phyloP scores from a whole-genome alignment of 2,797 vertebrate genomes.

The Manis crassicaudata region DNA sequence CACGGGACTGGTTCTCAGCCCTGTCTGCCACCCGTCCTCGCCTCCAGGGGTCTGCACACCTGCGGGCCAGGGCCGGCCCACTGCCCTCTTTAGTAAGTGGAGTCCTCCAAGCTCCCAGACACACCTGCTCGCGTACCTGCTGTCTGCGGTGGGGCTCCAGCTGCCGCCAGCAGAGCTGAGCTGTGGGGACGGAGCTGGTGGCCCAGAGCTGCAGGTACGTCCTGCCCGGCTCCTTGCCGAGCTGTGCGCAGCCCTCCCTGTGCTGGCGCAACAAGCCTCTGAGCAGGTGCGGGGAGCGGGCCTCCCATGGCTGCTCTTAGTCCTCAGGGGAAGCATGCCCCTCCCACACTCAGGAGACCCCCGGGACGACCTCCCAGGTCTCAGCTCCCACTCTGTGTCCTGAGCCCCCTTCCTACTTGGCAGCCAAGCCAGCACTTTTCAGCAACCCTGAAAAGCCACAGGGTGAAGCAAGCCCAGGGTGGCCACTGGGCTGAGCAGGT shows the following conservation, averaged over 20 bases:
- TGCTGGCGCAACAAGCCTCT: accelerated
- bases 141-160: background rate
- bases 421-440: accelerated
- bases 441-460: accelerated
- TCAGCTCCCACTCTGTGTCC: too few species aligned
- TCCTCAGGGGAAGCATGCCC: too few species aligned
- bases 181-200: accelerated
- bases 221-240: background rate
- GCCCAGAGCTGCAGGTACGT: accelerated
- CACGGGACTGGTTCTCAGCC: background rate
- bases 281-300: accelerated
- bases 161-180: background rate
- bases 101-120: background rate
- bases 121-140: accelerated
- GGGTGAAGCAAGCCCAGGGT: background rate
- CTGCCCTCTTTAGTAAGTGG: accelerated
- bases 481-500: background rate
- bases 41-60: background rate
- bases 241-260: accelerated
- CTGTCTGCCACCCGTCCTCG: accelerated
- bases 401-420: accelerated
- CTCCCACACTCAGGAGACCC: background rate
- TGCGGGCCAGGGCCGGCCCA: accelerated
- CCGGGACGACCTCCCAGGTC: accelerated
- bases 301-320: accelerated